Evolutionary conservation across 2,113 vertebrate species (phyloP).

Genomic region (Piaya cayana): DNA sequence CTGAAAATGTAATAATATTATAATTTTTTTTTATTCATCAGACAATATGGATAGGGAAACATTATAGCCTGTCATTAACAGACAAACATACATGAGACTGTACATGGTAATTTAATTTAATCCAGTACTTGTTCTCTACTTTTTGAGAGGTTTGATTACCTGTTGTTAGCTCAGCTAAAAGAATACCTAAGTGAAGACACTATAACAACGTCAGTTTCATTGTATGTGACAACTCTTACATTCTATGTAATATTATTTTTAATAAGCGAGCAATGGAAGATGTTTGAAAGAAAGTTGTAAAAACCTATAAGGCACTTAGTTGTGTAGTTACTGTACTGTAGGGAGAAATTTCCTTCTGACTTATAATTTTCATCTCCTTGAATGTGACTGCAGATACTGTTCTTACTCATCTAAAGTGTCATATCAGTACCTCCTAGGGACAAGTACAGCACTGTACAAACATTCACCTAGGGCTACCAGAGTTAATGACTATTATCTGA

Average conservation of each 20-base stretch:
- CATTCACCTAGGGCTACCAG: background rate
- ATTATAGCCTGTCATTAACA: background rate
- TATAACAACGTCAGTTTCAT: background rate
- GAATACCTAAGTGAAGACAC: background rate
- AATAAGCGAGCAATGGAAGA: background rate
- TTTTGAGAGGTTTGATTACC: background rate
- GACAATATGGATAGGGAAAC: background rate
- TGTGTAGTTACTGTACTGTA: conserved; percentile 7
- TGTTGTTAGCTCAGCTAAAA: background rate
- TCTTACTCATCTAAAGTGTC: conserved; percentile 45
- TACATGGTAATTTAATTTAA: background rate
- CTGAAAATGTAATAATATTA: background rate
- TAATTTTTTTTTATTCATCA: background rate
- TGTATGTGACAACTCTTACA: background rate
- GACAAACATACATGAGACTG: background rate
- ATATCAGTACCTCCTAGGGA: conserved; percentile 41
- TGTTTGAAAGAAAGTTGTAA: conserved; percentile 20
- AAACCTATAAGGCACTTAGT: background rate
- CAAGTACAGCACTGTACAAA: background rate
- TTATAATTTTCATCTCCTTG: conserved; percentile 40
- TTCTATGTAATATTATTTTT: background rate
- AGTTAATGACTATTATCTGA: conserved; percentile 22
- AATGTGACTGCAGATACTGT: background rate
- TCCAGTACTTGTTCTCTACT: background rate
- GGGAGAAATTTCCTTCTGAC: conserved; percentile 55